Conservation (phyloP, 1,140 invertebrate species). For the Wiebesia pumilae region DNA sequence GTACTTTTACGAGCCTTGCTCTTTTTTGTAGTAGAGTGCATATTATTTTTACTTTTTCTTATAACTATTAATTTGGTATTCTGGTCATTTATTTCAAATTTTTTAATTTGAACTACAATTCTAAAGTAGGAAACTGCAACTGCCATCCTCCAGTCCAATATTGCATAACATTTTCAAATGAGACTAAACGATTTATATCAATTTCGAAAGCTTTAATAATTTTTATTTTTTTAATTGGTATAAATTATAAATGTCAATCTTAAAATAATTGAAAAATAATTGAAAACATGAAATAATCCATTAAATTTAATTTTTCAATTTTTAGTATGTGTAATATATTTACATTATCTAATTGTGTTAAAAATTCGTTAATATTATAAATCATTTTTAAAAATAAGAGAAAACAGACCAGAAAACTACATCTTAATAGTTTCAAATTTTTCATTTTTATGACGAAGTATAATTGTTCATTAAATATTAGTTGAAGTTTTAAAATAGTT, state of each 20-base stretch:
- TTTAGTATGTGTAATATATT: background rate
- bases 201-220: too few species aligned
- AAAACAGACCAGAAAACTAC: background rate
- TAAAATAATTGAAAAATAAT: background rate
- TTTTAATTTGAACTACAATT: background rate
- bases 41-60: background rate
- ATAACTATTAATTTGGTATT: background rate
- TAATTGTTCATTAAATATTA: background rate
- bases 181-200: too few species aligned
- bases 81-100: background rate
- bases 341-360: background rate
- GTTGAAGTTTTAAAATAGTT: too few species aligned
- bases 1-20: background rate
- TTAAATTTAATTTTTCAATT: background rate
- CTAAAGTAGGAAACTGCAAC: too few species aligned
- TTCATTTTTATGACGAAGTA: background rate
- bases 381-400: background rate
- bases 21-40: background rate
- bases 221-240: too few species aligned
- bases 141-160: background rate
- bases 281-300: background rate
- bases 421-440: background rate
- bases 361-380: background rate
- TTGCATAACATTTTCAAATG: too few species aligned
- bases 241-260: background rate